Evolutionary conservation across 2,888 invertebrate species (phyloP).

Genomic region (Heteropelma amictum): DNA sequence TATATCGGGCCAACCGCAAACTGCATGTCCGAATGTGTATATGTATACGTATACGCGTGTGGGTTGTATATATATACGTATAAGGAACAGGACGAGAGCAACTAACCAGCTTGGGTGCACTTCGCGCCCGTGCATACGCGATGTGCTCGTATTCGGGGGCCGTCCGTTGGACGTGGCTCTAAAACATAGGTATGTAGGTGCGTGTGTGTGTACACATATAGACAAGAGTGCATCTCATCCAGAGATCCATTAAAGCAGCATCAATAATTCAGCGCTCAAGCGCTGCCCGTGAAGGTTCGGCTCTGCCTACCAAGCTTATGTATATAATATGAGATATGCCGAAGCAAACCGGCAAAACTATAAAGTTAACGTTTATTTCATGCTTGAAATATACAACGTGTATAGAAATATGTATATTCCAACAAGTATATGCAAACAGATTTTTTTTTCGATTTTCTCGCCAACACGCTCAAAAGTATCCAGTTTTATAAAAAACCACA

Average conservation of each 20-base stretch:
- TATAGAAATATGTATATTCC: no score
- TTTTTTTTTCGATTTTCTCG: no score
- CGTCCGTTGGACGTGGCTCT: slow-evolving; percentile 13
- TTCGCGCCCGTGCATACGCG: slow-evolving; percentile 57
- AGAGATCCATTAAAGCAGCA: slow-evolving; percentile 65
- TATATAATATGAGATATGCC: slow-evolving; percentile 8
- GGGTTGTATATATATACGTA: background rate
- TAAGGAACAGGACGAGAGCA: slow-evolving; percentile 14
- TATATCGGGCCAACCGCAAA: slow-evolving; percentile 40
- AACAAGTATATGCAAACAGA: no score
- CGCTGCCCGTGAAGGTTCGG: slow-evolving; percentile 60
- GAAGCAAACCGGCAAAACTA: background rate
- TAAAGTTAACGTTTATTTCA: background rate
- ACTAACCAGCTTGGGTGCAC: slow-evolving; percentile 44
- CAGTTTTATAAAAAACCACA: no score
- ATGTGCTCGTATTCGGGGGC: slow-evolving; percentile 50
- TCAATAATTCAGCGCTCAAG: slow-evolving; percentile 67
- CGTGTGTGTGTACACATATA: background rate
- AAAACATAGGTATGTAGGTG: background rate
- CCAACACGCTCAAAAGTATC: no score
- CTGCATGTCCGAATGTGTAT: slow-evolving; percentile 5
- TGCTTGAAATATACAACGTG: no score
- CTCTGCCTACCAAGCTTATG: slow-evolving; percentile 46
- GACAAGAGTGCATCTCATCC: slow-evolving; percentile 34
- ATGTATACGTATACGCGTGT: background rate